These are phyloP conservation scores for Zapornia atra DNA, from an alignment of 2,113 vertebrate genomes.

Conservation along the genomic window DNA sequence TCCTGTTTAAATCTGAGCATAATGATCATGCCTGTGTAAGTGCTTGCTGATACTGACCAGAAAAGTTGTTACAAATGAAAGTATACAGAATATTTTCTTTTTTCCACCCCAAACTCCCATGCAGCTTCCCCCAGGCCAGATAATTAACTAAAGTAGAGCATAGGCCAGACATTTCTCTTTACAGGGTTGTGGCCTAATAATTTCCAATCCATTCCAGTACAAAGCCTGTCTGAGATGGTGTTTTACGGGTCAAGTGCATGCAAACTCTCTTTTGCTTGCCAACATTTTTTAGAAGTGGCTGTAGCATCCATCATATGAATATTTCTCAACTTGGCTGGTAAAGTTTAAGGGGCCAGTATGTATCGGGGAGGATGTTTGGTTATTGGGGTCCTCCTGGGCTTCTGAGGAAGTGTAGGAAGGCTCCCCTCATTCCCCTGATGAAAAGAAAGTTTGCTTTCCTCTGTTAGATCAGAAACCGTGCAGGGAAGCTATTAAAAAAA, in stretches of 20 bases:
- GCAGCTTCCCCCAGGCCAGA: background rate
- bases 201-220: background rate
- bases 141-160: background rate
- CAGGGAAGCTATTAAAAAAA: background rate
- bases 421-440: background rate
- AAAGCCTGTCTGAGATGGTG: background rate
- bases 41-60: background rate
- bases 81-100: background rate
- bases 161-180: background rate
- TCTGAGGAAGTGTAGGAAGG: background rate
- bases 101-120: background rate
- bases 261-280: background rate
- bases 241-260: background rate
- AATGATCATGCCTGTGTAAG: background rate
- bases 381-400: background rate
- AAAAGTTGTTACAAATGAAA: background rate
- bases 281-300: background rate
- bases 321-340: background rate
- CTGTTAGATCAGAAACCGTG: background rate
- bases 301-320: background rate
- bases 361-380: background rate
- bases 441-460: background rate
- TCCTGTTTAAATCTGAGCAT: background rate
- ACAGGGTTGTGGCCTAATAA: background rate
- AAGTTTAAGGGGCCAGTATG: background rate